These are phyloP conservation scores for Ailuropoda melanoleuca DNA, from an alignment of 2,113 vertebrate species.

Conservation along the genomic window DNA sequence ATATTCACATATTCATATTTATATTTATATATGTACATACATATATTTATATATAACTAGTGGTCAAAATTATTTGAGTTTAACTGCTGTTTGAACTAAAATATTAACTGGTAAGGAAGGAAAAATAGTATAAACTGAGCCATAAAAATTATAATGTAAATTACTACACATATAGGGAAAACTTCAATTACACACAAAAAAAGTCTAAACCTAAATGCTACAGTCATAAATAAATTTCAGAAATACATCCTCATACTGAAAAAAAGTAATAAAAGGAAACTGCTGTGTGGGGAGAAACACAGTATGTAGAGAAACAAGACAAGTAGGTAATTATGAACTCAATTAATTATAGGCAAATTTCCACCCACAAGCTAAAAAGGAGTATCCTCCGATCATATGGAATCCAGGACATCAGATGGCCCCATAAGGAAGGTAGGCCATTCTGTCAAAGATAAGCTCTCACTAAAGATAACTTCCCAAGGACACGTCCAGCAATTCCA, in stretches of 20 bases:
- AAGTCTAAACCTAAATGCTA: background rate
- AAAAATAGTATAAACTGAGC: background rate
- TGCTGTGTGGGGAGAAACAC: background rate
- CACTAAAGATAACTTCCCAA: background rate
- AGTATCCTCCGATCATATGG: background rate
- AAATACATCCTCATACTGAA: background rate
- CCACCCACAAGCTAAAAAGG: slow-evolving; percentile 55
- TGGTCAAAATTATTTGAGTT: background rate
- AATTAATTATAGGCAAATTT: slow-evolving; percentile 53
- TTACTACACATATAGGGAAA: background rate
- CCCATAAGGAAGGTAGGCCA: background rate
- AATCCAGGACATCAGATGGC: slow-evolving; percentile 60
- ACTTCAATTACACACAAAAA: background rate
- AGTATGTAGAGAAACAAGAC: slow-evolving; percentile 35
- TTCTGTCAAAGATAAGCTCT: background rate
- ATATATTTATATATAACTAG: background rate
- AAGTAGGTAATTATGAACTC: slow-evolving; percentile 21
- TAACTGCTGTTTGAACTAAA: background rate
- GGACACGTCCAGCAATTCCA: background rate
- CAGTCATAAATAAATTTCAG: slow-evolving; percentile 47
- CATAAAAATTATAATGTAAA: slow-evolving; percentile 19
- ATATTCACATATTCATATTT: background rate
- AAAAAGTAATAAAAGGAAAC: slow-evolving; percentile 24
- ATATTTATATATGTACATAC: no score
- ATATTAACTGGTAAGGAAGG: background rate